Evolutionary conservation across 2,113 vertebrate species (phyloP), one percentile per base, ranked within the genome.

Genomic region (Gymnogyps californianus): DNA sequence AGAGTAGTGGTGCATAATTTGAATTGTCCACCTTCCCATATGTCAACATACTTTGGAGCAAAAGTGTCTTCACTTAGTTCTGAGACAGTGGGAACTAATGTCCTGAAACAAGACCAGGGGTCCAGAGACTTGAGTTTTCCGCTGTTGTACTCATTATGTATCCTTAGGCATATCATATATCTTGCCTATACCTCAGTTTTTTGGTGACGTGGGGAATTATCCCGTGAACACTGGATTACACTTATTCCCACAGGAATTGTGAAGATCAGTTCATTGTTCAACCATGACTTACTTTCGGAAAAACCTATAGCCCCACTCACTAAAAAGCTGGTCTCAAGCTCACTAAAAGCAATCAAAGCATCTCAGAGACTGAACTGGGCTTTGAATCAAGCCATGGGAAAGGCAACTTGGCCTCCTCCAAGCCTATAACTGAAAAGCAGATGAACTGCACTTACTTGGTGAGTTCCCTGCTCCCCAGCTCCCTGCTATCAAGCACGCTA

Each of bases 131-230:
- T 67, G 26, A 31, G 12, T 52, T n/a, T 78, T 52, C 83, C 70
- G 22, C 22, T 74, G 20, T 55, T 46, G 29, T 22, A 38, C 19
- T 61, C 4, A 2, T 36, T 40, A 6, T 29, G 9, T 36, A 17
- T 31, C 31, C 31, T 69, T 47, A 38, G n/a, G 22, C 11, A 16
- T 3, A 16, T 51, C 0, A 7, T 7, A 6, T 29, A 31, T 42
- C 12, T 31, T n/a, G 11, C 0, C 2, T 34, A 6, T 12, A 13
- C 10, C 14, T 19, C 13, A 10, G 3, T 11, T n/a, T 76, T 11
- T 20, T 38, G 15, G 9, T 26, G 19, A 31, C 7, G 1, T 40
- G 24, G 21, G 13, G 2, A 71, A 52, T 84, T 24, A 49, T 54
- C 42, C 40, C 4, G 5, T 0, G 40, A 65, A 55, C 16, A 16